phyloP scores from a whole-genome alignment of 2,888 invertebrate species.

The Pandemis heparana region DNA sequence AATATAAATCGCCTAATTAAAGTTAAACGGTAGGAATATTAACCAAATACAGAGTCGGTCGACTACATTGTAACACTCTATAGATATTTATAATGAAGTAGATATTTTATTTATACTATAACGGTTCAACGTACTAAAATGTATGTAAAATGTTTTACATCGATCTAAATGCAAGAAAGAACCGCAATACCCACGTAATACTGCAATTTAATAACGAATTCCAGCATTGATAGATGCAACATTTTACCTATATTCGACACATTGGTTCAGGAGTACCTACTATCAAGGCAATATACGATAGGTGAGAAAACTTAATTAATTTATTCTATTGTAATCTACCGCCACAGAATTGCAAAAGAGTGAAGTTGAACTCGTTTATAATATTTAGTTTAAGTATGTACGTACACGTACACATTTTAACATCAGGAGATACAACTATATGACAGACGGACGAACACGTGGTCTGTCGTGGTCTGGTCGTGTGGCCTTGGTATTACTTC shows the following conservation, averaged over 20 bases:
- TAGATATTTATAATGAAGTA: conserved; percentile 49
- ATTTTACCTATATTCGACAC: conserved; percentile 21
- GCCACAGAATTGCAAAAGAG: too few relatives aligned
- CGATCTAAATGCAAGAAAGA: conserved; percentile 42
- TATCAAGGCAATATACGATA: not conserved
- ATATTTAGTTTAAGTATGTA: too few relatives aligned
- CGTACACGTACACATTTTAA: too few relatives aligned
- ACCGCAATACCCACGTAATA: conserved; percentile 36
- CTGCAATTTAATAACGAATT: conserved; percentile 12
- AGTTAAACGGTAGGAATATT: conserved; percentile 73
- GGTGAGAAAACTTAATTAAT: too few relatives aligned
- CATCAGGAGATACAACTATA: too few relatives aligned
- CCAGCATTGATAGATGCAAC: conserved; percentile 29
- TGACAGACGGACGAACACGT: too few relatives aligned
- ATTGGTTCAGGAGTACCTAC: not conserved
- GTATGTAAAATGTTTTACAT: conserved; percentile 48
- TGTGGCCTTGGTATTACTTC: too few relatives aligned
- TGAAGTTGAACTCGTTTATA: too few relatives aligned
- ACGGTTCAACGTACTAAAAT: conserved; percentile 44
- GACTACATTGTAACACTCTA: conserved; percentile 52
- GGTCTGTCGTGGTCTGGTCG: too few relatives aligned
- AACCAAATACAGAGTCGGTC: conserved; percentile 64
- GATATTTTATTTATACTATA: conserved; percentile 51
- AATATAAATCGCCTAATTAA: conserved; percentile 82
- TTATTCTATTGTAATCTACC: too few relatives aligned